A percentile compares a stretch with the other conserved stretches of the same genome.
These are phyloP conservation scores for Penaeus monodon DNA, from an alignment of 2,888 invertebrate genomes.

Conservation along the genomic window DNA sequence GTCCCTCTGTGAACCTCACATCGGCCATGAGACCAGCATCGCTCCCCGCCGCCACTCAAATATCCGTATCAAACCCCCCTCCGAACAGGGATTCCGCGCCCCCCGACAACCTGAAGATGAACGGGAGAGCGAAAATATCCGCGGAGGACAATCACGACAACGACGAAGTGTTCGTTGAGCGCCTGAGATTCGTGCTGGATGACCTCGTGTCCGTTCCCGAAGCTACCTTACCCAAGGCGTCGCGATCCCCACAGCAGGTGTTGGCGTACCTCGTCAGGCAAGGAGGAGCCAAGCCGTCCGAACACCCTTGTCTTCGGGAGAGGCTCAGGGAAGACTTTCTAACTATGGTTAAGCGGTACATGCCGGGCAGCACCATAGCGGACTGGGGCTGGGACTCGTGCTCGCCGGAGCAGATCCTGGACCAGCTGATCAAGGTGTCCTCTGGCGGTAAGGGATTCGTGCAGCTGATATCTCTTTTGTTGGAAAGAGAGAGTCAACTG, in stretches of 20 bases:
- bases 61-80: background rate
- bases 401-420: constrained; percentile 41
- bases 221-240: constrained; percentile 28
- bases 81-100: background rate
- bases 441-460: constrained; percentile 21
- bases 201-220: constrained; percentile 45
- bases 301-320: constrained; percentile 11
- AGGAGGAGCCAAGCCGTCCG: constrained; percentile 36
- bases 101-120: too few species aligned
- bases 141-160: background rate
- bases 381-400: constrained; percentile 45
- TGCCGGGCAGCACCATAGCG: constrained; percentile 19
- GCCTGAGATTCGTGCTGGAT: constrained; percentile 36
- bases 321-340: constrained; percentile 43
- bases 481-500: too few species aligned
- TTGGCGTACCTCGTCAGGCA: constrained; percentile 30
- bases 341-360: constrained; percentile 29
- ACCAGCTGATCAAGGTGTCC: constrained; percentile 39
- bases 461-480: too few species aligned
- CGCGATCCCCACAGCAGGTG: constrained; percentile 20
- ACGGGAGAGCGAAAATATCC: background rate
- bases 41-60: constrained; percentile 16
- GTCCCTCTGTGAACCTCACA: background rate
- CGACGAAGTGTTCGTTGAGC: constrained; percentile 36
- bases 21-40: constrained; percentile 38